A percentile compares a stretch with the other conserved stretches of the same genome.
Conservation (phyloP, 2,797 vertebrate genomes). For the Diplodus puntazzo region DNA sequence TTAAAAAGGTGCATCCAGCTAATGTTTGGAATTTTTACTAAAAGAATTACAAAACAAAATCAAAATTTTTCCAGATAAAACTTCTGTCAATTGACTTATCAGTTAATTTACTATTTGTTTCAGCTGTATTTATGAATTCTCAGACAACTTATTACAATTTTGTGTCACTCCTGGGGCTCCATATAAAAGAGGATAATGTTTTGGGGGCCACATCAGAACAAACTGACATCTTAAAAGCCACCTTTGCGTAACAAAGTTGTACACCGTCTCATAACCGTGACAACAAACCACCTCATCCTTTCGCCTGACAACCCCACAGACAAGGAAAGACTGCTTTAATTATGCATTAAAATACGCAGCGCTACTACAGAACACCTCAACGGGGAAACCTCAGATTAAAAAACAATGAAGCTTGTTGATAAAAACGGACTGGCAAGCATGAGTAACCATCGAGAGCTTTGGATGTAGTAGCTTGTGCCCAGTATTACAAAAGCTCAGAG, state of each 20-base stretch:
- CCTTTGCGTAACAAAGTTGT: not conserved
- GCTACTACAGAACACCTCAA: not conserved
- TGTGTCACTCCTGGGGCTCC: not conserved
- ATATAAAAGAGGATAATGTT: too few species aligned
- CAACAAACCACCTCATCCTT: not conserved
- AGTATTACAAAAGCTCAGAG: constrained; percentile 27
- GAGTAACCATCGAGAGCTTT: constrained; percentile 11
- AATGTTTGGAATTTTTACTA: not conserved
- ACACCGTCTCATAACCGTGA: not conserved
- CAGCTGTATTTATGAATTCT: not conserved
- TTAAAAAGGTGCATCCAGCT: not conserved
- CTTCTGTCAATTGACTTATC: not conserved
- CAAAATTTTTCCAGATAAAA: not conserved
- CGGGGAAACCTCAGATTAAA: constrained; percentile 10
- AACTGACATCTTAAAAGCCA: not conserved
- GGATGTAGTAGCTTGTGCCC: constrained; percentile 1
- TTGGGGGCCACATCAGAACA: not conserved
- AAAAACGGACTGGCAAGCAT: constrained; percentile 7
- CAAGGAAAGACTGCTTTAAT: constrained; percentile 4
- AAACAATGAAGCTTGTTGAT: constrained; percentile 24
- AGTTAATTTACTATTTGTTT: not conserved
- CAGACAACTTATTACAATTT: not conserved
- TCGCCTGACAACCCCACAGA: not conserved
- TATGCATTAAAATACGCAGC: constrained; percentile 11
- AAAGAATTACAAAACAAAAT: not conserved